Percentiles rank a stretch among this genome's conserved stretches.
Evolutionary conservation across 2,113 vertebrate genomes (phyloP).

Genomic region (Pseudonaja textilis): DNA sequence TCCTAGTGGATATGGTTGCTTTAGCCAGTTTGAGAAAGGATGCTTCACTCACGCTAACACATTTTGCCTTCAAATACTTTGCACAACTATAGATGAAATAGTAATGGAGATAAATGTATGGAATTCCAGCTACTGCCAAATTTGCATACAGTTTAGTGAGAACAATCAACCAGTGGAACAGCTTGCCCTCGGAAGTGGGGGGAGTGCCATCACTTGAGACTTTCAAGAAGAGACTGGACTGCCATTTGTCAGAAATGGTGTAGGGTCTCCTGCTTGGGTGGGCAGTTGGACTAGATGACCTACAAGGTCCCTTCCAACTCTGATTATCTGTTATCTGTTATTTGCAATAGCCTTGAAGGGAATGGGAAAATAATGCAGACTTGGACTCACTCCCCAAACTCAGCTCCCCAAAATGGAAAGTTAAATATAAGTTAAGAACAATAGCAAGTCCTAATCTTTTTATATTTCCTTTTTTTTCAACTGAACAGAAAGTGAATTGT

Average conservation of each 20-base stretch:
- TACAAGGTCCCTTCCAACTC: too few species aligned
- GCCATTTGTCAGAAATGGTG: too few species aligned
- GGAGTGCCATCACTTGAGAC: too few species aligned
- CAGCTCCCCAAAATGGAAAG: background rate
- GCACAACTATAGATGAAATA: background rate
- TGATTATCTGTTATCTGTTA: too few species aligned
- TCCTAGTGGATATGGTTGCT: background rate
- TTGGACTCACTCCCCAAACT: background rate
- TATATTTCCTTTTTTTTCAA: background rate
- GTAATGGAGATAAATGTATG: background rate
- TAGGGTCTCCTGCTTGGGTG: too few species aligned
- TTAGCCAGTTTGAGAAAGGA: background rate
- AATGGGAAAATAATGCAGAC: background rate
- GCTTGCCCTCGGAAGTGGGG: too few species aligned
- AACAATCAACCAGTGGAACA: too few species aligned
- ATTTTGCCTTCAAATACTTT: background rate
- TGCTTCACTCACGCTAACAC: background rate
- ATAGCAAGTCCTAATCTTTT: background rate
- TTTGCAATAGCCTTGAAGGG: background rate
- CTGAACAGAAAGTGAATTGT: conserved; percentile 84
- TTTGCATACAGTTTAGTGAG: background rate
- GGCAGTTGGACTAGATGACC: too few species aligned
- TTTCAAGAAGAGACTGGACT: too few species aligned
- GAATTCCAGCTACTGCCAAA: background rate
- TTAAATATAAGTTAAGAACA: background rate